Conservation (phyloP, 1,140 invertebrate genomes). For the Lepidostoma basale region DNA sequence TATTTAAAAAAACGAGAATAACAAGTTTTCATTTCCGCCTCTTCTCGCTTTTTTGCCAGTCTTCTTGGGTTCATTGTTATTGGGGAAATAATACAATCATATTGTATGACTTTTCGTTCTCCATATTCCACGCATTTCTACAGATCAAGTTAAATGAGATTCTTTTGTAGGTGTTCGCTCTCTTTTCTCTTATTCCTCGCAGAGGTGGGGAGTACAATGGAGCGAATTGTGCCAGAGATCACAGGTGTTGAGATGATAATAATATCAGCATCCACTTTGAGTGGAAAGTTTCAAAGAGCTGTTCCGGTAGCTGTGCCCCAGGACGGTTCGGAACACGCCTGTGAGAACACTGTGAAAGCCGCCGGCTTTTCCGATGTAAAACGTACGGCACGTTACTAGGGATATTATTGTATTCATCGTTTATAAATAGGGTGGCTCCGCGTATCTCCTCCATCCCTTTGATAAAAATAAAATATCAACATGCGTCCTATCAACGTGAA, state of each 20-base stretch:
- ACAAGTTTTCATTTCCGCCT: neutral
- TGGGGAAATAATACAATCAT: slow-evolving; percentile 7
- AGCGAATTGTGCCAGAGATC: neutral
- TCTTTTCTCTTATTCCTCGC: neutral
- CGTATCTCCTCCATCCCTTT: too few species aligned
- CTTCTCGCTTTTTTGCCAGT: neutral
- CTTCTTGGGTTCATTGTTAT: neutral
- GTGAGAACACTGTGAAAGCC: too few species aligned
- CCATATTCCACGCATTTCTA: slow-evolving; percentile 10
- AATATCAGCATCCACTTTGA: slow-evolving; percentile 1
- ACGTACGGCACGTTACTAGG: too few species aligned
- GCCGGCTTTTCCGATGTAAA: too few species aligned
- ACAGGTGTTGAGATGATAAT: neutral
- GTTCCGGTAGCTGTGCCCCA: neutral
- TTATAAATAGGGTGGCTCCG: too few species aligned
- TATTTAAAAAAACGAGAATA: neutral
- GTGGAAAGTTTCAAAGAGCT: slow-evolving; percentile 16
- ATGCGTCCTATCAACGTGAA: too few species aligned
- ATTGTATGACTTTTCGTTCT: slow-evolving; percentile 1
- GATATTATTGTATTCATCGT: too few species aligned
- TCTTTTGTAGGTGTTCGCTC: slow-evolving; percentile 15
- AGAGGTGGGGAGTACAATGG: neutral
- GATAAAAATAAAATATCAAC: too few species aligned
- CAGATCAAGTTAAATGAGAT: slow-evolving; percentile 3
- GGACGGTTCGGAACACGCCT: too few species aligned